Conservation (phyloP, 2,797 vertebrate species). For the Alauda arvensis region DNA sequence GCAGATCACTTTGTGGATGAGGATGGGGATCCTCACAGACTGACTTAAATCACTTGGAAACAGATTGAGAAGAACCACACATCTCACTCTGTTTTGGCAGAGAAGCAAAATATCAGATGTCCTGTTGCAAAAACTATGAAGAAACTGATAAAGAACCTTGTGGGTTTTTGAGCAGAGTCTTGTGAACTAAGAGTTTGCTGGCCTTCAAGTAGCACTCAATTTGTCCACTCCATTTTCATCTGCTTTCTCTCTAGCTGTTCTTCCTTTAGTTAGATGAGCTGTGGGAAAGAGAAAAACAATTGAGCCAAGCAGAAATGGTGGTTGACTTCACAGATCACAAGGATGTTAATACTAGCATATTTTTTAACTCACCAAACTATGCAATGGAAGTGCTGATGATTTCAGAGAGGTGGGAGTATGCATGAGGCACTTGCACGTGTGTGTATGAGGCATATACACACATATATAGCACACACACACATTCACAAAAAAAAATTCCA, state of each 20-base stretch:
- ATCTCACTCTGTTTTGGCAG: not conserved
- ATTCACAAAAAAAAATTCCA: not conserved
- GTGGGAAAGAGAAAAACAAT: not conserved
- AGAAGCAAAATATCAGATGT: not conserved
- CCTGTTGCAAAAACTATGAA: not conserved
- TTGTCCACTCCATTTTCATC: not conserved
- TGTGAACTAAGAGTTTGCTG: not conserved
- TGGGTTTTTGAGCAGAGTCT: not conserved
- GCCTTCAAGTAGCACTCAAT: not conserved
- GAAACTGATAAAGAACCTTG: not conserved
- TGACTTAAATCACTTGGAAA: not conserved
- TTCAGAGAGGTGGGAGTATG: not conserved
- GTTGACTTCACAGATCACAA: not conserved
- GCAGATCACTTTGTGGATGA: not conserved
- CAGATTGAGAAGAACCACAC: not conserved
- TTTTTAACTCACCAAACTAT: not conserved
- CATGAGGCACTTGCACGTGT: not conserved
- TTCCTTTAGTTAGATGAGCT: not conserved
- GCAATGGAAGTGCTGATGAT: not conserved
- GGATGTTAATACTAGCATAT: not conserved
- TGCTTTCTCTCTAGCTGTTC: not conserved
- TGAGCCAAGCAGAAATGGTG: not conserved
- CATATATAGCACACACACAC: not conserved
- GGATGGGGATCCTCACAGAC: not conserved
- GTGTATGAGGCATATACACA: not conserved